Evolutionary conservation across 2,113 vertebrate species (phyloP).

Genomic region (Ranitomeya variabilis): DNA sequence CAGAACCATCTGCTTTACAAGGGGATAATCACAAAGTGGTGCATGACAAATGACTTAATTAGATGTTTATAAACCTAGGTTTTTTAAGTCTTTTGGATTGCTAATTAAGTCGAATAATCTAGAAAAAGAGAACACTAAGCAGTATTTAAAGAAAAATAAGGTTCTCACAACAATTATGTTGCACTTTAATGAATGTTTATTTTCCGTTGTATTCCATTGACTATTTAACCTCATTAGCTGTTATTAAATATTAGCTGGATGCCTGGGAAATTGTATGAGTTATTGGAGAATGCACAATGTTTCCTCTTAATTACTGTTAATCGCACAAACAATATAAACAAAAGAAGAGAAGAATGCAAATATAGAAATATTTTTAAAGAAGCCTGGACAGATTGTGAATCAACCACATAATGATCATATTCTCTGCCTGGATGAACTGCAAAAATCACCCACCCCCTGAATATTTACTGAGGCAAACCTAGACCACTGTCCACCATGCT

Average conservation of each 20-base stretch:
- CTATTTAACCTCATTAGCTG: slow-evolving; percentile 47
- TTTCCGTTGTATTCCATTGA: slow-evolving; percentile 20
- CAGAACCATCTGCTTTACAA: slow-evolving; percentile 18
- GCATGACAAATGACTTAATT: slow-evolving; percentile 40
- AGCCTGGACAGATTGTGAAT: neutral
- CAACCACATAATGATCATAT: no score
- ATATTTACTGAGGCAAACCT: no score
- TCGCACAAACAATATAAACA: slow-evolving; percentile 18
- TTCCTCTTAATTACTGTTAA: slow-evolving; percentile 36
- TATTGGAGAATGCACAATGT: slow-evolving; percentile 6
- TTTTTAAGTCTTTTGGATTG: slow-evolving; percentile 24
- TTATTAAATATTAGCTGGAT: slow-evolving; percentile 41
- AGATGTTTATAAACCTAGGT: slow-evolving; percentile 26
- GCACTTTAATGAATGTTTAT: slow-evolving; percentile 29
- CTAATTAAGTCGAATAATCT: slow-evolving; percentile 34
- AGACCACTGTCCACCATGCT: no score
- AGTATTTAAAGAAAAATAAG: slow-evolving; percentile 29
- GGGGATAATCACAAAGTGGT: neutral
- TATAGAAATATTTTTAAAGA: neutral
- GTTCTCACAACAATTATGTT: slow-evolving; percentile 26
- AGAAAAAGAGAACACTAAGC: slow-evolving; percentile 28
- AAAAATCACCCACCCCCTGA: no score
- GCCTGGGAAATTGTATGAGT: slow-evolving; percentile 9
- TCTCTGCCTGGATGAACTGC: no score
- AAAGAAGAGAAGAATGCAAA: neutral